Conservation (phyloP, 2,888 invertebrate genomes). For the Tortrix viridana region DNA sequence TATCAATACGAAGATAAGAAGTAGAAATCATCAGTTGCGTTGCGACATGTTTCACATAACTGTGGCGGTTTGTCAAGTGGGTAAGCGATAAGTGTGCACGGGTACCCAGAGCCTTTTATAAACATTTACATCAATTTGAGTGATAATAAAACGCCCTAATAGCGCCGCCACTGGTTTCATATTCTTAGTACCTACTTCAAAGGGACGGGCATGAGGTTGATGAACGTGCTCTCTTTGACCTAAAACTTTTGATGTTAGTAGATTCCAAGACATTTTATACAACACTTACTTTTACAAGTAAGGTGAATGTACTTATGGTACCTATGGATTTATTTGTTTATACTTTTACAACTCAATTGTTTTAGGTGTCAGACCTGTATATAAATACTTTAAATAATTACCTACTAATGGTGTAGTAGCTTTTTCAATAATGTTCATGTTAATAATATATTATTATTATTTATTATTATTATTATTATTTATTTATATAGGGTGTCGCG, state of each 20-base stretch:
- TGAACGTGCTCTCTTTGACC: slow-evolving; percentile 21
- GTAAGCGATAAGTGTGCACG: neutral
- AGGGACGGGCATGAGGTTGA: slow-evolving; percentile 24
- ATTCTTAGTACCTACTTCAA: slow-evolving; percentile 20
- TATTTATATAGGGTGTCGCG: no score
- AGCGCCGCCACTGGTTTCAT: slow-evolving; percentile 31
- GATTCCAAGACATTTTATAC: slow-evolving; percentile 2
- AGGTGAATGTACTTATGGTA: neutral
- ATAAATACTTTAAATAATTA: no score
- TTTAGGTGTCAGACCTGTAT: no score
- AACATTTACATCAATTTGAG: slow-evolving; percentile 56
- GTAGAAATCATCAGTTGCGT: slow-evolving; percentile 28
- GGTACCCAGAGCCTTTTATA: slow-evolving; percentile 49
- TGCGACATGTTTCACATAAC: slow-evolving; percentile 46
- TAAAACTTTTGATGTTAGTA: slow-evolving; percentile 19
- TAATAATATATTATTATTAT: no score
- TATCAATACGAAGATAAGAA: slow-evolving; percentile 33
- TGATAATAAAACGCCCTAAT: slow-evolving; percentile 48
- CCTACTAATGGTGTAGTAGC: no score
- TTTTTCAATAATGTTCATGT: no score
- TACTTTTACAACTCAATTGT: neutral
- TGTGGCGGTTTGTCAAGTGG: slow-evolving; percentile 44
- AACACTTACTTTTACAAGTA: neutral
- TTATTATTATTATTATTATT: no score
- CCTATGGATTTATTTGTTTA: neutral